A percentile compares a stretch with the other conserved stretches of the same genome.
These are phyloP conservation scores for Sipha maydis DNA, from an alignment of 2,888 invertebrate genomes.

Conservation along the genomic window DNA sequence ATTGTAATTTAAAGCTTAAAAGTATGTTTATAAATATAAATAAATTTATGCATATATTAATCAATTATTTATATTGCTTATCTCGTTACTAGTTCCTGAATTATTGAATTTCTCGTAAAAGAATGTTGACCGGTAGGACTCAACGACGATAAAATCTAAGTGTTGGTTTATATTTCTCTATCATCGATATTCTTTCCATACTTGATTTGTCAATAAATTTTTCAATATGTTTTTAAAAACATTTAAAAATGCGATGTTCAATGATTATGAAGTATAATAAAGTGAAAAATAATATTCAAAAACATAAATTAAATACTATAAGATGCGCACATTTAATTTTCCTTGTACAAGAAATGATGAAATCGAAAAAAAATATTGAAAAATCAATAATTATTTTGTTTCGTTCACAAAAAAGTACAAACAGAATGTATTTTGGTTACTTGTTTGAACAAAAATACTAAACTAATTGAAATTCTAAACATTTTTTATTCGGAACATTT, in stretches of 20 bases:
- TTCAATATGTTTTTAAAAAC: background rate
- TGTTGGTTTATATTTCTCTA: background rate
- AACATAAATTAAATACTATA: background rate
- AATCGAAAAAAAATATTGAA: too few relatives aligned
- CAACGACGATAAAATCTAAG: background rate
- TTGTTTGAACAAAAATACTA: too few relatives aligned
- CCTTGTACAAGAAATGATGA: too few relatives aligned
- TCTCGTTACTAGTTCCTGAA: background rate
- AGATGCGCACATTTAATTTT: background rate
- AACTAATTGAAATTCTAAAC: too few relatives aligned
- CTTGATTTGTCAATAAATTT: background rate
- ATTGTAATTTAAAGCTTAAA: background rate
- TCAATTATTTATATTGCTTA: background rate
- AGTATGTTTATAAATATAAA: background rate
- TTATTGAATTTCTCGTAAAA: background rate
- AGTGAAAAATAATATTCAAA: background rate
- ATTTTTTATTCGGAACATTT: too few relatives aligned
- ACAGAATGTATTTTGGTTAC: too few relatives aligned
- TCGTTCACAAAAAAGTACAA: too few relatives aligned
- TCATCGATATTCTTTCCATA: background rate
- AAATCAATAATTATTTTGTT: too few relatives aligned
- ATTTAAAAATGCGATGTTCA: background rate
- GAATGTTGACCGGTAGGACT: background rate
- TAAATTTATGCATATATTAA: background rate
- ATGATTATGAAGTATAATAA: background rate